Evolutionary conservation across 2,113 vertebrate genomes (phyloP).

Genomic region (Phalacrocorax aristotelis): DNA sequence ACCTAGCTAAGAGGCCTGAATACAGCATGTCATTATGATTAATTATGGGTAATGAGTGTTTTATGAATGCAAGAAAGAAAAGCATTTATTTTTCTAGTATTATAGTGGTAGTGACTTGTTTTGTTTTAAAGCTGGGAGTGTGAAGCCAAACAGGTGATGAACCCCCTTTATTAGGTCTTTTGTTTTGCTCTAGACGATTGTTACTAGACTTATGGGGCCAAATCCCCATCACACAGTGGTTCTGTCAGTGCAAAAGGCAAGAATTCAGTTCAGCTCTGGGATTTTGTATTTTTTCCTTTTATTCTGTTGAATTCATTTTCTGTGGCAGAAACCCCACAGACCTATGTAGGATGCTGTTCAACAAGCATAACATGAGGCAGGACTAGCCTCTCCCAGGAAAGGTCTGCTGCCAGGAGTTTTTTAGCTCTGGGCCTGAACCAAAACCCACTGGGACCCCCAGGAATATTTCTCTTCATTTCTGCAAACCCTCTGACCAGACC

Average conservation of each 20-base stretch:
- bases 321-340: neutral
- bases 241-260: neutral
- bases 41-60: constrained; percentile 81
- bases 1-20: constrained; percentile 69
- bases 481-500: neutral
- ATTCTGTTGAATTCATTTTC: neutral
- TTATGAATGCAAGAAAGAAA: constrained; percentile 77
- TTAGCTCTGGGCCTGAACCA: neutral
- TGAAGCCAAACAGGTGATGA: constrained; percentile 58
- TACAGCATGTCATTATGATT: constrained; percentile 77
- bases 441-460: neutral
- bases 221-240: neutral
- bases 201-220: neutral
- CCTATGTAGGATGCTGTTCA: neutral
- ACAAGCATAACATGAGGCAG: neutral
- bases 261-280: neutral
- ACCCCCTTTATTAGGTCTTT: constrained; percentile 39
- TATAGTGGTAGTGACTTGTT: constrained; percentile 63
- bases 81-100: constrained; percentile 71
- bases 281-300: neutral
- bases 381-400: neutral
- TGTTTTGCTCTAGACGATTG: constrained; percentile 35
- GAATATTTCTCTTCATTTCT: neutral
- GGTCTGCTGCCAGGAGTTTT: neutral
- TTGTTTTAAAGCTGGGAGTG: constrained; percentile 66